Evolutionary conservation across 2,888 invertebrate genomes (phyloP), one percentile per base, ranked within the genome.

Genomic region (Nowickia ferox): DNA sequence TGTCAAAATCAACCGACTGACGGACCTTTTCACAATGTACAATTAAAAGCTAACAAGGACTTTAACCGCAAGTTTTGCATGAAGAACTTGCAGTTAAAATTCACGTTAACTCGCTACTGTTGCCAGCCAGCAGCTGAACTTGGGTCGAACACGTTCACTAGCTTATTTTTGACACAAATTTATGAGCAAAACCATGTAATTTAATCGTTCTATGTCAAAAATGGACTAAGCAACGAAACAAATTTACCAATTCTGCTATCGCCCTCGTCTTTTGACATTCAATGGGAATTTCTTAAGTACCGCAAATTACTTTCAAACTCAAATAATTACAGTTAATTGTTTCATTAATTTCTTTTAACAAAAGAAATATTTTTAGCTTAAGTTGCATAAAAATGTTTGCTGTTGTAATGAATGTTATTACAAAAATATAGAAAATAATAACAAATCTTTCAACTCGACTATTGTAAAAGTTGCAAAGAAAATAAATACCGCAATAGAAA

Each of bases 291-390:
- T 57, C 19, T 74, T 53, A 42, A 61, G 1, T 6, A 9, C 19
- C 51, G 40, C 61, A 61, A 74, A 74, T 74, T 48, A 74, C 74
- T 63, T 75, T 75, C 48, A 63, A 51, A 40, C 40, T 46, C 3
- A 46, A 13, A 13, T 40, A 30, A 30, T 30, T 30, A 30, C 30
- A 30, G 8, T 65, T n/a, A n/a, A n/a, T 15, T 46, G 4, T 65
- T 19, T 15, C 9, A 1, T 61, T 53, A 17, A 53, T 19, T 10
- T 53, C 4, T 1, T 17, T 17, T 53, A 22, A 55, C 22, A 19
- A 63, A 42, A 63, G 44, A 44, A 44, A 63, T 59, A 59, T 59
- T 59, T 40, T 11, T 9, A 59, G 19, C 44, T 44, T 13, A 19
- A 6, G 30, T 6, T 30, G 5, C 5, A 42, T 53, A 19, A 9